Conservation (phyloP, 2,888 invertebrate genomes). For the Melanchra persicariae region DNA sequence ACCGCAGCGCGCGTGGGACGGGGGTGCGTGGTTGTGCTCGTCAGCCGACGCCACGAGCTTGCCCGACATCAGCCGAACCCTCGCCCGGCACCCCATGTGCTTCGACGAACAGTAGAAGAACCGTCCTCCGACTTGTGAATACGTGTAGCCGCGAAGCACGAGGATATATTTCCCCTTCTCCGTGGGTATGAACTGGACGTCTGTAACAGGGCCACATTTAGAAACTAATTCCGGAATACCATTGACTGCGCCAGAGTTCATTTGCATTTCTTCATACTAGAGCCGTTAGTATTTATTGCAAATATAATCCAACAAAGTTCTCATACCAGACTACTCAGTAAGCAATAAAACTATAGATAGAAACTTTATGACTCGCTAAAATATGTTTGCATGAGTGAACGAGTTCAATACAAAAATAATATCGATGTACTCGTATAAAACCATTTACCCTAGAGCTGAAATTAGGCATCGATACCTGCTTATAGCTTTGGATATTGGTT, state of each 20-base stretch:
- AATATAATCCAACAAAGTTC: slow-evolving; percentile 15
- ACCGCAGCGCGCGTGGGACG: slow-evolving; percentile 87
- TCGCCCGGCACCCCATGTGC: slow-evolving; percentile 87
- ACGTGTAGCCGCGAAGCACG: slow-evolving; percentile 87
- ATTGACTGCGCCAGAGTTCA: background rate
- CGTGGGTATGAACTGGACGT: slow-evolving; percentile 89
- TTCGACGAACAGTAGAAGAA: slow-evolving; percentile 89
- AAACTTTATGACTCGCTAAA: background rate
- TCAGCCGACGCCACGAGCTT: slow-evolving; percentile 85
- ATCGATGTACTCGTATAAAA: background rate
- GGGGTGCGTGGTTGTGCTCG: slow-evolving; percentile 86
- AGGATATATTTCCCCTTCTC: slow-evolving; percentile 88
- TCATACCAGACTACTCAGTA: slow-evolving; percentile 17
- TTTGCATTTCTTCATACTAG: slow-evolving; percentile 2
- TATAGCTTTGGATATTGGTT: too few species aligned
- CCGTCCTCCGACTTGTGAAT: slow-evolving; percentile 88
- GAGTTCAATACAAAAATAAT: background rate
- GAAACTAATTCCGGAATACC: slow-evolving; percentile 47
- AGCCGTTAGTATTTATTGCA: background rate
- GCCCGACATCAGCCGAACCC: slow-evolving; percentile 83
- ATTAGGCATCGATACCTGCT: background rate
- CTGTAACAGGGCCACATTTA: slow-evolving; percentile 78
- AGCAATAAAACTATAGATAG: slow-evolving; percentile 15
- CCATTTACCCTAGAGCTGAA: background rate
- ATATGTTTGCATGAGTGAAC: background rate